Conservation (phyloP, 2,888 invertebrate genomes). For the Zaprionus lineosus region DNA sequence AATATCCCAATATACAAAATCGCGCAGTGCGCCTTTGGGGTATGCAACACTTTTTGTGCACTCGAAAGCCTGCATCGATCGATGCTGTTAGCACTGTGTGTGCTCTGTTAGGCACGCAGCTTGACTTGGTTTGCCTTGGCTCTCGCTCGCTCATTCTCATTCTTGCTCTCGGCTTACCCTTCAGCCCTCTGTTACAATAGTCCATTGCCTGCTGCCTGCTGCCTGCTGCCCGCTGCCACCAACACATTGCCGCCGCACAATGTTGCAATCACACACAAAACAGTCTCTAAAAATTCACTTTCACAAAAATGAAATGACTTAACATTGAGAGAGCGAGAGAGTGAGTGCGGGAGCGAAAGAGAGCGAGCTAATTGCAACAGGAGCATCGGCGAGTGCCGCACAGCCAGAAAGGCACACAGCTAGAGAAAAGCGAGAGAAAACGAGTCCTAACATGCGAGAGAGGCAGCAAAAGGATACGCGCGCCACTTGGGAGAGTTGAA, state of each 20-base stretch:
- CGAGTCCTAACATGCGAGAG: constrained; percentile 10
- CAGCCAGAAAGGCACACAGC: background rate
- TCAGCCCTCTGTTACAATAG: too few relatives aligned
- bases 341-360: constrained; percentile 14
- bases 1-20: too few relatives aligned
- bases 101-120: constrained; percentile 28
- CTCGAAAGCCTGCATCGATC: constrained; percentile 65
- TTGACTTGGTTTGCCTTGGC: constrained; percentile 10
- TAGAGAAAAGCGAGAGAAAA: constrained; percentile 10
- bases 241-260: constrained; percentile 49
- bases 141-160: background rate
- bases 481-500: constrained; percentile 36
- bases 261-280: constrained; percentile 70
- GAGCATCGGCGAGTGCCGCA: constrained; percentile 15
- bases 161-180: background rate
- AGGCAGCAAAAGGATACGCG: constrained; percentile 18
- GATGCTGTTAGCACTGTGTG: constrained; percentile 70
- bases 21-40: constrained; percentile 19
- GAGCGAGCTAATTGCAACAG: constrained; percentile 44
- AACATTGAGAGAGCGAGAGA: constrained; percentile 35
- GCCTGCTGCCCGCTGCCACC: background rate
- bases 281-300: constrained; percentile 74
- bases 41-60: constrained; percentile 34
- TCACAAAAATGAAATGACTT: constrained; percentile 56
- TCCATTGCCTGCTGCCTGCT: too few relatives aligned